phyloP scores from a whole-genome alignment of 2,113 vertebrate genomes.

The Rhinolophus sinicus region DNA sequence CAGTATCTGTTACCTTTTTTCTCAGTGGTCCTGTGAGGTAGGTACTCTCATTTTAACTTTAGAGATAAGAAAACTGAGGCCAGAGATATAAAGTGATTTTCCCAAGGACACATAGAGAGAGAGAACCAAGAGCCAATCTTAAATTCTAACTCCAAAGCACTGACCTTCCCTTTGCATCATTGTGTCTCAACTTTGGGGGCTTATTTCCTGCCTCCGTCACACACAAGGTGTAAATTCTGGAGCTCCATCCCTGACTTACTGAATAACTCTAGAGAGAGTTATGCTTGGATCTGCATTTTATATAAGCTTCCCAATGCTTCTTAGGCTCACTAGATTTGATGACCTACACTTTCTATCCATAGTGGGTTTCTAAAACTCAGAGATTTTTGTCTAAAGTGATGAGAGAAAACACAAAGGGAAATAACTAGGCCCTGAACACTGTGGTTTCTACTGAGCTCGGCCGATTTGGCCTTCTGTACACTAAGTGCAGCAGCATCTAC shows the following conservation, averaged over 20 bases:
- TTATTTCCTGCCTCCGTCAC: not conserved
- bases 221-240: not conserved
- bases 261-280: not conserved
- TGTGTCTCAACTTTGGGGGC: not conserved
- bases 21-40: not conserved
- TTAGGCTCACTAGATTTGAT: not conserved
- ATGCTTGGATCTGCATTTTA: conserved; percentile 22
- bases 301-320: not conserved
- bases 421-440: not conserved
- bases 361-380: not conserved
- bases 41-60: not conserved
- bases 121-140: not conserved
- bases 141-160: not conserved
- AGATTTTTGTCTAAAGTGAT: conserved; percentile 14
- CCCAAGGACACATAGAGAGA: not conserved
- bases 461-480: not conserved
- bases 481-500: fast-evolving
- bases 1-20: not conserved
- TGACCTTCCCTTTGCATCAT: not conserved
- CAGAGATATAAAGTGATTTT: not conserved
- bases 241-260: not conserved
- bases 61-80: not conserved
- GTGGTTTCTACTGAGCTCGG: not conserved
- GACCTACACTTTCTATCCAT: not conserved
- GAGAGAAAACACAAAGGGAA: not conserved